Base-by-base conservation (phyloP, 2,888 invertebrate genomes). In the Thalpophila matura region DNA sequence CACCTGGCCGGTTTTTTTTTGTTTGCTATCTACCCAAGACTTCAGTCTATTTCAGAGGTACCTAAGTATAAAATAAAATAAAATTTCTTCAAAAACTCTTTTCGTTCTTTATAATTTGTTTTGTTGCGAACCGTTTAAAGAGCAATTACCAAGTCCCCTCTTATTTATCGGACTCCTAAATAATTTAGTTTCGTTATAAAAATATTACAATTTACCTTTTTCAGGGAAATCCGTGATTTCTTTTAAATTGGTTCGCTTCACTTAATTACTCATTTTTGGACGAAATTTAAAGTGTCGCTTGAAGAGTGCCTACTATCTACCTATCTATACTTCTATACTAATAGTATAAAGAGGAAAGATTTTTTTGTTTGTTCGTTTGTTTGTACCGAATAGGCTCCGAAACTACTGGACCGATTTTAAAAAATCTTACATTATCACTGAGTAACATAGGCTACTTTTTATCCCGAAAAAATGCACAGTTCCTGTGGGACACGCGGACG, bases 141-240 rank as follows among this genome's bases (percentile, higher is more conserved):
- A 67, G 68, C 76, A 81, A 81, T 83, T 80, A 81, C 65, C 57
- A 73, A 80, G 76, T 74, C 74, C 53, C 56, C 51, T 47, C 47
- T 74, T 40, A 62, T 79, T 74, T 74, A 66, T 71, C 37, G 37
- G 55, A 66, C 60, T 66, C 66, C 46, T 12, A 62, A 55, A 74
- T 72, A 66, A 72, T 54, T 71, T 54, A 56, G 53, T 71, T 66
- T 46, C 55, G 55, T 66, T 71, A 51, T 14, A 35, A 61, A 55
- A 75, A 66, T 58, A 35, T 35, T 37, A n/a, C 47, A 40, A n/a
- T 55, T 43, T 65, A 35, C 4, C 4, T 40, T 42, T 64, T 71
- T 33, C 43, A 27, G 12, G 40, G 35, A 51, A 64, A 47, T 38
- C 51, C 20, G 33, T 63, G 59, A 68, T 77, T 79, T 72, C 42